phyloP scores from a whole-genome alignment of 1,140 invertebrate genomes.

The Chrysomallon squamiferum region DNA sequence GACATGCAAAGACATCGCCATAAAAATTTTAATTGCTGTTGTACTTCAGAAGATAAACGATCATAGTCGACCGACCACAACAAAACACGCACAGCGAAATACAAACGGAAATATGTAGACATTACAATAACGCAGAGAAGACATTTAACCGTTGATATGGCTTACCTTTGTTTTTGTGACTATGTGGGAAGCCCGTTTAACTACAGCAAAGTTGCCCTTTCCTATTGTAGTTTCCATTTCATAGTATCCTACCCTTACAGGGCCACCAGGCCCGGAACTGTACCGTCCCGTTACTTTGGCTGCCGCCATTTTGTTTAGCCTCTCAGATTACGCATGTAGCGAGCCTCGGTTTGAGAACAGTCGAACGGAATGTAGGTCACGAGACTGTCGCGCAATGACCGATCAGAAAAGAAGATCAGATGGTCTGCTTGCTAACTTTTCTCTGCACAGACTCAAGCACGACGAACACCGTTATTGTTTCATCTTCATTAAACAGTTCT shows the following conservation, averaged over 20 bases:
- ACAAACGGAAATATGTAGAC: no score
- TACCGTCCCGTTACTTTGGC: conserved; percentile 37
- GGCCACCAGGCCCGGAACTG: conserved; percentile 34
- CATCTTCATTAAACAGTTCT: no score
- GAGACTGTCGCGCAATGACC: no score
- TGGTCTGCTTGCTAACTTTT: no score
- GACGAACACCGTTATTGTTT: no score
- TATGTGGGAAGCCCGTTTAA: conserved; percentile 91
- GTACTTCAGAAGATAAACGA: no score
- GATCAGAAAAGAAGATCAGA: no score
- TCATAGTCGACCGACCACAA: no score
- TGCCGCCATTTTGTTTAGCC: conserved; percentile 55
- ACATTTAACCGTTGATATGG: conserved; percentile 1
- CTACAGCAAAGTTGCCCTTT: conserved; percentile 96
- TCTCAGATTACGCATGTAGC: conserved; percentile 7
- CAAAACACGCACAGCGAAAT: no score
- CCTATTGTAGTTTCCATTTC: conserved; percentile 95
- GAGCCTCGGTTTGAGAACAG: background rate
- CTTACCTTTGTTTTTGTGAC: conserved; percentile 95
- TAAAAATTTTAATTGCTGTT: no score
- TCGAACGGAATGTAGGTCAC: background rate
- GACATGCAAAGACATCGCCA: no score
- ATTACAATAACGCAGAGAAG: background rate
- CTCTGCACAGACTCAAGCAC: no score
- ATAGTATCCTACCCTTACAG: conserved; percentile 81